phyloP scores from a whole-genome alignment of 2,888 invertebrate genomes.

The Ceramica pisi region DNA sequence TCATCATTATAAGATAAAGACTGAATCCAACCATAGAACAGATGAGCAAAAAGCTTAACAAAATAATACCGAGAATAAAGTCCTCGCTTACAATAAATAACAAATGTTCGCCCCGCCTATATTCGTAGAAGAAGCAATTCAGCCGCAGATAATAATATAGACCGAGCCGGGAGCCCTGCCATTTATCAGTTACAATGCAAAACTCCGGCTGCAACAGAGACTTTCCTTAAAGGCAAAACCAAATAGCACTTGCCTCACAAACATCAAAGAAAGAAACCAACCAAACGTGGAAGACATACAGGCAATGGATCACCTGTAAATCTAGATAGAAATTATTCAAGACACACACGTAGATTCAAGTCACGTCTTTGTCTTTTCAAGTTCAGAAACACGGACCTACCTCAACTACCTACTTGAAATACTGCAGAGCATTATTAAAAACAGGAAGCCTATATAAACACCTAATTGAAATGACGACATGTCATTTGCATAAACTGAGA shows the following conservation, averaged over 20 bases:
- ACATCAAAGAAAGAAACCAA: neutral
- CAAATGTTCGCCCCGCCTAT: slow-evolving; percentile 7
- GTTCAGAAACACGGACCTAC: slow-evolving; percentile 57
- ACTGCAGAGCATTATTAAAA: slow-evolving; percentile 33
- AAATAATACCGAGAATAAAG: neutral
- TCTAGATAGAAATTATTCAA: slow-evolving; percentile 32
- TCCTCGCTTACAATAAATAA: slow-evolving; percentile 5
- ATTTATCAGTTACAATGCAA: slow-evolving; percentile 22
- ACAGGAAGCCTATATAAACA: slow-evolving; percentile 47
- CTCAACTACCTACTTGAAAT: slow-evolving; percentile 47
- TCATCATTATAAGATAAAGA: too few species aligned
- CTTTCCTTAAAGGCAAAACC: slow-evolving; percentile 16
- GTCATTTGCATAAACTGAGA: slow-evolving; percentile 46
- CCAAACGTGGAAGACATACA: neutral
- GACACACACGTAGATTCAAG: slow-evolving; percentile 20
- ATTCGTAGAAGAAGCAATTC: slow-evolving; percentile 28
- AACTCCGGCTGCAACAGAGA: neutral
- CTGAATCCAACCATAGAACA: neutral
- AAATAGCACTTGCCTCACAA: neutral
- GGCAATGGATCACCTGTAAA: slow-evolving; percentile 9
- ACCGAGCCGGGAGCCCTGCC: neutral
- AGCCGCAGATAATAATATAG: slow-evolving; percentile 25
- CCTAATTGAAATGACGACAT: slow-evolving; percentile 47
- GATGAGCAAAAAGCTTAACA: slow-evolving; percentile 30
- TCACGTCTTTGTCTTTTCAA: slow-evolving; percentile 42